Evolutionary conservation across 2,797 vertebrate genomes (phyloP).

Genomic region (Ctenopoma kingsleyae): DNA sequence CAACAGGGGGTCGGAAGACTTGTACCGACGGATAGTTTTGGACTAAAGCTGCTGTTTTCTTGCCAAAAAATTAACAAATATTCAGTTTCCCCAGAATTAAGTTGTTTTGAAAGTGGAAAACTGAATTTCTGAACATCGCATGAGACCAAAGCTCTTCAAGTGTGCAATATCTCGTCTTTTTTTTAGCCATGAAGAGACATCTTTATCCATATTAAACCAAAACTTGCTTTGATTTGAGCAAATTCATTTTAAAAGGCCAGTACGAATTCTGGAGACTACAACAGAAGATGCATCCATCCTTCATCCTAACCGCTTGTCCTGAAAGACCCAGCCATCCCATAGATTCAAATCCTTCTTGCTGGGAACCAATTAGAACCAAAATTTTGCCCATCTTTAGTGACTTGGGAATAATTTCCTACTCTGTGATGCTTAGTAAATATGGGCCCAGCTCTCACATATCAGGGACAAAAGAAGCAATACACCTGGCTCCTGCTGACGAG

Average conservation of each 20-base stretch:
- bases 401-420: too few relatives aligned
- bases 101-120: slow-evolving; percentile 17
- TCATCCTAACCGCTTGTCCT: too few relatives aligned
- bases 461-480: slow-evolving; percentile 13
- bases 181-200: neutral
- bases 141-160: slow-evolving; percentile 1
- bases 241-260: neutral
- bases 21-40: neutral
- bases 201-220: neutral
- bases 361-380: too few relatives aligned
- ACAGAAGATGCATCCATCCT: too few relatives aligned
- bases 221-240: neutral
- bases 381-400: too few relatives aligned
- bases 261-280: neutral
- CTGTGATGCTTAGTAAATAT: too few relatives aligned
- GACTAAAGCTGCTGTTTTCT: slow-evolving; percentile 34
- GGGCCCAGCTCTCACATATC: neutral
- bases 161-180: neutral
- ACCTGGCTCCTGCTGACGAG: neutral
- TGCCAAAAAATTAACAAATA: slow-evolving; percentile 19
- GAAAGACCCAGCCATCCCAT: too few relatives aligned
- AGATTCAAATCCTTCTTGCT: too few relatives aligned
- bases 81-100: slow-evolving; percentile 11
- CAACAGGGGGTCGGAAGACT: slow-evolving; percentile 14
- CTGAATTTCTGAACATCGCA: neutral